Percentiles rank a stretch among this genome's conserved stretches.
These are phyloP conservation scores for Lepidotrigona ventralis DNA, from an alignment of 1,140 invertebrate genomes.

Conservation along the genomic window DNA sequence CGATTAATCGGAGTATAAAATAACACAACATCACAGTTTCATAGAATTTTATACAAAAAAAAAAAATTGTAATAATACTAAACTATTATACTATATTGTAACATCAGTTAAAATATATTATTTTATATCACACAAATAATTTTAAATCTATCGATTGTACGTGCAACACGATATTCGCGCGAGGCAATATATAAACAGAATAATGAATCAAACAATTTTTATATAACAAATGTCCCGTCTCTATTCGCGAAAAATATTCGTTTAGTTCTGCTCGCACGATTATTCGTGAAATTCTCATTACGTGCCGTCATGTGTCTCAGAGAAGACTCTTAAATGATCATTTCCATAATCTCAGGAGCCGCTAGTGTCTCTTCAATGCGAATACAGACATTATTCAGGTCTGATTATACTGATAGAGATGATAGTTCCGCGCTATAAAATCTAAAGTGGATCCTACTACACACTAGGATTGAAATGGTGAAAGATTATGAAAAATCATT, in stretches of 20 bases:
- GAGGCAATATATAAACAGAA: background rate
- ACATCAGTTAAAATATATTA: background rate
- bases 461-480: background rate
- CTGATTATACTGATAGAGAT: background rate
- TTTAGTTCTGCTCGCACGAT: background rate
- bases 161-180: background rate
- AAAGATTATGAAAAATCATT: background rate
- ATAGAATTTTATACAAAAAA: background rate
- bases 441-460: background rate
- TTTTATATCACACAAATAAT: background rate
- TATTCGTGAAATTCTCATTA: conserved; percentile 2
- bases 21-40: background rate
- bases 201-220: background rate
- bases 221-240: background rate
- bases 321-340: conserved; percentile 7
- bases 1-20: background rate
- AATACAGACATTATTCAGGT: background rate
- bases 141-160: background rate
- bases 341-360: conserved; percentile 1
- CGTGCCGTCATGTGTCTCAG: background rate
- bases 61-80: background rate
- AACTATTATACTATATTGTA: background rate
- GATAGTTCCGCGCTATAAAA: background rate
- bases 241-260: background rate
- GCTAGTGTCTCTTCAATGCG: background rate